These are phyloP conservation scores for Trinectes maculatus DNA, from an alignment of 2,113 vertebrate genomes.

Conservation along the genomic window DNA sequence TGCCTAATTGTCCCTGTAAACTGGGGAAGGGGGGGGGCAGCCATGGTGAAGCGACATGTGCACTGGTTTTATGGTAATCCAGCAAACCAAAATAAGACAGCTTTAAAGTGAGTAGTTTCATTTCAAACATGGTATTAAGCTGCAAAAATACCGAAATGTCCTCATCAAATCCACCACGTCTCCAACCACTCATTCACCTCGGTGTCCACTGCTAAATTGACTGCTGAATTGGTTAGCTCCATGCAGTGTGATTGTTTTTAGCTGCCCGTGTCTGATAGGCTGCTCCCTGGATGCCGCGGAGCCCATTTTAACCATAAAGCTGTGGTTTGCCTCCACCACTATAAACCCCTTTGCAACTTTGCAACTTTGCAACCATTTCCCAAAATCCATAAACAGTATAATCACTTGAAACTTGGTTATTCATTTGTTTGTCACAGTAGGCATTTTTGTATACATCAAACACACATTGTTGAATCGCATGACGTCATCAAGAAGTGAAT, in stretches of 20 bases:
- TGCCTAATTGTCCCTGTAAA: conserved; percentile 64
- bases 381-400: too few relatives aligned
- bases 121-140: conserved; percentile 73
- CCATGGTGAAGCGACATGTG: conserved; percentile 44
- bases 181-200: conserved; percentile 61
- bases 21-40: conserved; percentile 31
- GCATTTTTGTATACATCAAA: conserved; percentile 27
- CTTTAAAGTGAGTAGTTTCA: conserved; percentile 67
- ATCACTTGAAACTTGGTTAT: not conserved
- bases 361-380: not conserved
- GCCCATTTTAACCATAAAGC: conserved; percentile 23
- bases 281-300: conserved; percentile 5
- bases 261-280: conserved; percentile 34
- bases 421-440: not conserved
- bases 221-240: conserved; percentile 44
- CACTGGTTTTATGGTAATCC: conserved; percentile 64
- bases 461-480: not conserved
- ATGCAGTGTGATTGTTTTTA: conserved; percentile 5
- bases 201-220: conserved; percentile 44
- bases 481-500: conserved; percentile 3
- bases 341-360: conserved; percentile 5
- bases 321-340: conserved; percentile 17
- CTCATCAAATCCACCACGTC: conserved; percentile 67
- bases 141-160: conserved; percentile 69
- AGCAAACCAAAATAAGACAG: conserved; percentile 64